Conservation (phyloP, 2,113 vertebrate species). For the Apodemus speciosus region DNA sequence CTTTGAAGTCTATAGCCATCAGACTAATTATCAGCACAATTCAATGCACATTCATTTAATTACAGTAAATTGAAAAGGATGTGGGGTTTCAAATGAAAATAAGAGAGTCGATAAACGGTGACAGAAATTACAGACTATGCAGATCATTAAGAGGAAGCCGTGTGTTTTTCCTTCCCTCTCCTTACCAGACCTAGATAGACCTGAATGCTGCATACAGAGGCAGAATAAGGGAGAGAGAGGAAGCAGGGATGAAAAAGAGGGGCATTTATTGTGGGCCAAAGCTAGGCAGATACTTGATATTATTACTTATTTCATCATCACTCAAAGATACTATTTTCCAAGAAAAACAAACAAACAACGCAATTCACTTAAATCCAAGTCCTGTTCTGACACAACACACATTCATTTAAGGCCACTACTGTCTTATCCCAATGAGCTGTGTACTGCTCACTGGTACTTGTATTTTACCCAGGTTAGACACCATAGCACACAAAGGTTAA, state of each 20-base stretch:
- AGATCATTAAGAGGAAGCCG: not conserved
- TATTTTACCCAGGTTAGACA: not conserved
- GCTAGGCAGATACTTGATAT: not conserved
- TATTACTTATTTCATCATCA: not conserved
- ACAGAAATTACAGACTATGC: conserved; percentile 35
- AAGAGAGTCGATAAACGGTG: conserved; percentile 53
- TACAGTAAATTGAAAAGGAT: conserved; percentile 70
- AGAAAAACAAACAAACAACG: not conserved
- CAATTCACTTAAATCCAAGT: not conserved
- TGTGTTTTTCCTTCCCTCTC: not conserved
- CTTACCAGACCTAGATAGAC: not conserved
- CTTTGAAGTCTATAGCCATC: conserved; percentile 76
- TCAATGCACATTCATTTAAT: conserved; percentile 71
- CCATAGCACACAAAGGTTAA: not conserved
- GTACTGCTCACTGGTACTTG: not conserved
- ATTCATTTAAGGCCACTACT: not conserved
- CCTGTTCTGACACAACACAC: not conserved
- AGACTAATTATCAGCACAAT: conserved; percentile 69
- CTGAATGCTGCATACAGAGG: not conserved
- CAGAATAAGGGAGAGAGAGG: not conserved
- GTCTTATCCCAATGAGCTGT: not conserved
- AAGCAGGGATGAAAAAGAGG: too few species aligned
- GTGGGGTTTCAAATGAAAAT: conserved; percentile 53
- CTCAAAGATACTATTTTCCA: not conserved
- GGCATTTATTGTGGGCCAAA: not conserved